A percentile compares a stretch with the other conserved stretches of the same genome.
Evolutionary conservation across 1,140 invertebrate species (phyloP).

Genomic region (Drosophila aff.): DNA sequence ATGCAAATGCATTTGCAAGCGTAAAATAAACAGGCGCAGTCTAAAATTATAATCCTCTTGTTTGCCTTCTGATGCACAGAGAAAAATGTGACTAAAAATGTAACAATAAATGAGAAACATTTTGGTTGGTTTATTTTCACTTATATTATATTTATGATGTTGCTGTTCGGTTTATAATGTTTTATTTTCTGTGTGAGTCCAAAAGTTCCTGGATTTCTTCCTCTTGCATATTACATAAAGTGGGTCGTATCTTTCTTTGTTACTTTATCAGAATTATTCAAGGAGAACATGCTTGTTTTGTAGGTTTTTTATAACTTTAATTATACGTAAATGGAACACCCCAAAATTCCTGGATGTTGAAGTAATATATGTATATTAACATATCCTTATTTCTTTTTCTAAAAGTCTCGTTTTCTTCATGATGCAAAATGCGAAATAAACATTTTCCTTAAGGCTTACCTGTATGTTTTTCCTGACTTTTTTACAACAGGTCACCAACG

Average conservation of each 20-base stretch:
- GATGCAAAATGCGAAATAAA: background rate
- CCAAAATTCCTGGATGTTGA: background rate
- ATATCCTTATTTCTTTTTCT: background rate
- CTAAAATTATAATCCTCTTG: slow-evolving; percentile 57
- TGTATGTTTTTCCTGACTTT: background rate
- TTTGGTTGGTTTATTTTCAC: background rate
- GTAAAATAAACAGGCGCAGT: slow-evolving; percentile 65
- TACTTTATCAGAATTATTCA: background rate
- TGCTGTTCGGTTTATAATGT: background rate
- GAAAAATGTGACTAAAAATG: background rate
- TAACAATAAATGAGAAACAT: background rate
- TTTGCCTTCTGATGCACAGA: slow-evolving; percentile 3
- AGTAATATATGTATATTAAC: background rate
- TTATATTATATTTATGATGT: too few relatives aligned
- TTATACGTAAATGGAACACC: background rate
- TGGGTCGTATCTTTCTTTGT: background rate
- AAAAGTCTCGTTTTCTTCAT: too few relatives aligned
- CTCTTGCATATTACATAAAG: background rate
- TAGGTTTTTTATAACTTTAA: background rate
- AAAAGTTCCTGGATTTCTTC: too few relatives aligned
- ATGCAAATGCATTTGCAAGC: slow-evolving; percentile 77
- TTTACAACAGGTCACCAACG: slow-evolving; percentile 60
- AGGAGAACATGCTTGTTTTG: background rate
- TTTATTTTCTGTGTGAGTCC: background rate
- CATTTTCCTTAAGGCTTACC: background rate